Base-by-base conservation (phyloP, 2,113 vertebrate species). In the Urocynchramus pylzowi region DNA sequence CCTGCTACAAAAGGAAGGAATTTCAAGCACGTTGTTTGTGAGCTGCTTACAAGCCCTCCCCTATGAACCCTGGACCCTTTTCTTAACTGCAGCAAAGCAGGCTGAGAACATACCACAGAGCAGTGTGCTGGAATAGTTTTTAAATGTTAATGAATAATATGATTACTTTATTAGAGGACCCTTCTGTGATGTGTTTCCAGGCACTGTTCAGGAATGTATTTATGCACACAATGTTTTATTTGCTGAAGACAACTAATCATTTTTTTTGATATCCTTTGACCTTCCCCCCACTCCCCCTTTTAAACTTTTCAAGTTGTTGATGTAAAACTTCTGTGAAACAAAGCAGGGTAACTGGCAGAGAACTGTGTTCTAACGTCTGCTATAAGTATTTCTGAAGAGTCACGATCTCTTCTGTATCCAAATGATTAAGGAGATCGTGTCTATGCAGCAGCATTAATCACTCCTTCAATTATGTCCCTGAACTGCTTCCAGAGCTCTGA, bases 1-100 rank as follows among this genome's bases (percentile, higher is more conserved):
- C 87, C 74, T 87, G 54, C 78, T 63, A 97, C 95, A 97, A 97
- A 97, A 97, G 93, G 68, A 90, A 97, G 95, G 97, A 97, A 97
- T 97, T 95, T 95, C 89, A 84, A 95, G 96, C 95, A 95, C 84
- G 82, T 95, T 90, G 96, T 95, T 97, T 91, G 94, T 71, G 92
- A 97, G 89, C 95, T 85, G 87, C 91, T 97, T 97, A 96, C 92
- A 97, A 96, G 94, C 95, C 91, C 94, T 97, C 94, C 91, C 78
- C 90, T 95, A 54, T 95, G 95, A 97, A 96, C 93, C 82, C 87
- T 95, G 94, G 88, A 95, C 93, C 91, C 93, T 86, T 85, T 76
- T 68, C 93, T 96, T 91, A 90, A 77, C 93, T 70, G 78, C 50
- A 35, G 82, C 74, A 90, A 75, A 93, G 76, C 71, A 84, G 88